Evolutionary conservation across 2,888 invertebrate species (phyloP).

Genomic region (Cheiracanthium punctorium): DNA sequence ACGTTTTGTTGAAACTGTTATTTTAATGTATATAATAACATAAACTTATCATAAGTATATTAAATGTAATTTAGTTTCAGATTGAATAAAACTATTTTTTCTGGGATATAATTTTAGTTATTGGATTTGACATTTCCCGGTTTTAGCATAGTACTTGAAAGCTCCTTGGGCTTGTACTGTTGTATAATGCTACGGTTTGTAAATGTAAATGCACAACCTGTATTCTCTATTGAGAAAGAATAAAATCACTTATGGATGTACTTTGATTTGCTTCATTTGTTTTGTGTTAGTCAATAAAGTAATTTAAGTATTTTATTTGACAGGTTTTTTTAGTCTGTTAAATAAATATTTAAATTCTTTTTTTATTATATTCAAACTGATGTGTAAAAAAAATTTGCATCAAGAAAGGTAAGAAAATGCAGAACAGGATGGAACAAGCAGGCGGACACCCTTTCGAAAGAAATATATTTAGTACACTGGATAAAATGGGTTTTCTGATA

Average conservation of each 20-base stretch:
- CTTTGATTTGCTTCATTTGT: no score
- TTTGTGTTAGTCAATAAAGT: background rate
- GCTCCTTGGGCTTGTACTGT: background rate
- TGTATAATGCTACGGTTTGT: conserved; percentile 28
- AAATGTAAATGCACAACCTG: conserved; percentile 49
- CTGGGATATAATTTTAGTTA: conserved; percentile 2
- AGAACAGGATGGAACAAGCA: no score
- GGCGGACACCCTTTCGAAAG: no score
- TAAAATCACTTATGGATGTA: conserved; percentile 27
- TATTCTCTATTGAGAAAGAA: conserved; percentile 63
- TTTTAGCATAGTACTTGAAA: conserved; percentile 10
- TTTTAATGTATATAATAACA: conserved; percentile 18
- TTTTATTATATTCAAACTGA: no score
- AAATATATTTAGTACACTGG: no score
- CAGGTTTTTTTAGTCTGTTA: no score
- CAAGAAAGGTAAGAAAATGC: no score
- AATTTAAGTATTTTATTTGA: no score
- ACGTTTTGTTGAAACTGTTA: background rate
- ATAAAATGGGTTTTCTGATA: no score
- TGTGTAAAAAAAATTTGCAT: no score
- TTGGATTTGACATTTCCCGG: conserved; percentile 21
- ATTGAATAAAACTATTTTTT: background rate
- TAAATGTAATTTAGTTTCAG: background rate
- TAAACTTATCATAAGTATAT: background rate
- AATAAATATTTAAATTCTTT: no score